Base-by-base conservation (phyloP, 2,888 invertebrate genomes). In the Andrena hattorfiana region DNA sequence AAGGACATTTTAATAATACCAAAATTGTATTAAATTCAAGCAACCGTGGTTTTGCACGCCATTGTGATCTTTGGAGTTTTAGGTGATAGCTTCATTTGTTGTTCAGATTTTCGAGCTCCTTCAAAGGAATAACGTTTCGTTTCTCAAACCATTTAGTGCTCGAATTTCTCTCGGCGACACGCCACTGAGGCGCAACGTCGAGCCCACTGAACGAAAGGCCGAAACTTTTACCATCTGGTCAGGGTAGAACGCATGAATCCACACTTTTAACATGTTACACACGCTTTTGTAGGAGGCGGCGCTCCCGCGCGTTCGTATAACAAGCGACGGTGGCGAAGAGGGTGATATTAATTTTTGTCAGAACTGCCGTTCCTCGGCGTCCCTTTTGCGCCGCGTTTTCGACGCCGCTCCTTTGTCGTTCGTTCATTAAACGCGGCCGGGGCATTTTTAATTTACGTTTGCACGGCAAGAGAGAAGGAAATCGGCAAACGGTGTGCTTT, bases 371-470 rank as follows among this genome's bases (percentile, higher is more conserved):
- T 87, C 87, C 87, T 81, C 77, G 78, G 66, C 85, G 83, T 81
- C 85, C 86, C 88, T 89, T 73, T 89, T 88, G 84, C 86, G 84
- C 80, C 76, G 35, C 67, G 85, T 89, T 89, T 56, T 88, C 86
- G 84, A 85, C 89, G 88, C 82, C 87, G 85, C 87, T 87, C 85
- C 89, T 92, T 91, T 91, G 91, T 91, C 89, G 87, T 85, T 88
- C 86, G 89, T 89, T 90, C 90, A 89, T 91, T 92, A 91, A 89
- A 90, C 85, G 86, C 75, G 76, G 85, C 78, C 77, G 66, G 77
- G 84, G 88, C 84, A 90, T 92, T 92, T 90, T 91, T 90, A 90
- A 91, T 91, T 91, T 91, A 88, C 89, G 91, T 91, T 91, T 87
- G 82, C 83, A 79, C 87, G 84, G 75, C 77, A 68, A 74, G 75